A percentile compares a stretch with the other conserved stretches of the same genome.
Evolutionary conservation across 2,113 vertebrate species (phyloP).

Genomic region (Delphinus delphis): DNA sequence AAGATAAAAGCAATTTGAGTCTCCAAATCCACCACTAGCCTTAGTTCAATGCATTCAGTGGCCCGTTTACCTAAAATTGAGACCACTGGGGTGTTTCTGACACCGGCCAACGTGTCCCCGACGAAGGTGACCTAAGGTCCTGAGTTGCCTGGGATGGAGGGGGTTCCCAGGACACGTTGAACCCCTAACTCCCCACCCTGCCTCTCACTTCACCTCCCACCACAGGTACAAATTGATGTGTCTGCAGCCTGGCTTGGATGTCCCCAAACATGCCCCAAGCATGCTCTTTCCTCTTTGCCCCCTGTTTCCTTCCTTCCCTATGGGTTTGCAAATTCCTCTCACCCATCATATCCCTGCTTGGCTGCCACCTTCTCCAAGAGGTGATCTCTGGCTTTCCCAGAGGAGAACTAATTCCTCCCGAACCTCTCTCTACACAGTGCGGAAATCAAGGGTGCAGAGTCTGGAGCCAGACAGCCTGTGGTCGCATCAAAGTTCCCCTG

Average conservation of each 20-base stretch:
- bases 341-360: too few species aligned
- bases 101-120: too few species aligned
- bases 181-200: background rate
- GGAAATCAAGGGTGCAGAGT: background rate
- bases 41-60: background rate
- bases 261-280: background rate
- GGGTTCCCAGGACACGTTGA: background rate
- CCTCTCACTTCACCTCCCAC: background rate
- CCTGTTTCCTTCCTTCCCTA: background rate
- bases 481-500: background rate
- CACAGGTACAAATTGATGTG: accelerated
- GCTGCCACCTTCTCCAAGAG: background rate
- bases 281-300: background rate
- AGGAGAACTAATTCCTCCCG: background rate
- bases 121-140: background rate
- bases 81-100: background rate
- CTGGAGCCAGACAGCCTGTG: background rate
- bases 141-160: background rate
- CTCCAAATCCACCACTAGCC: background rate
- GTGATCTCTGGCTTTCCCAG: background rate
- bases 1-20: background rate
- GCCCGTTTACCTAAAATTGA: background rate
- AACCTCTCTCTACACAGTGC: background rate
- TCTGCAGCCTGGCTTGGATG: too few species aligned
- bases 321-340: background rate